Percentiles rank a stretch among this genome's conserved stretches.
These are phyloP conservation scores for Ips typographus DNA, from an alignment of 1,140 invertebrate genomes.

Conservation along the genomic window DNA sequence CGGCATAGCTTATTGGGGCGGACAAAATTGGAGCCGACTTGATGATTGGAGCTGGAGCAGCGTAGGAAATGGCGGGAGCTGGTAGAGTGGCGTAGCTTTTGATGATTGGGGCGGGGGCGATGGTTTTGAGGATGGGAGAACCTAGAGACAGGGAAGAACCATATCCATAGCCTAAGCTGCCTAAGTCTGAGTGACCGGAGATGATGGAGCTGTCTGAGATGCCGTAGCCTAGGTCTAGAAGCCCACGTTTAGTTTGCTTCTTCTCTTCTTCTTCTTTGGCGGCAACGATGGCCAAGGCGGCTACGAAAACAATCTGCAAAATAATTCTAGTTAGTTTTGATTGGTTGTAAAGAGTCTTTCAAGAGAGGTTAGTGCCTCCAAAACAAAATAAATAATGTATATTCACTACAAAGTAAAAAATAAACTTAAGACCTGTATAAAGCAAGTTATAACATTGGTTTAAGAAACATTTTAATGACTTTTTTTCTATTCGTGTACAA, in stretches of 20 bases:
- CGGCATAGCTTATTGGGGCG: slow-evolving; percentile 11
- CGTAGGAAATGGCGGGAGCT: slow-evolving; percentile 1
- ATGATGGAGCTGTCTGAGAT: neutral
- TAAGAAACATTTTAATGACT: too few species aligned
- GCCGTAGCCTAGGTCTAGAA: slow-evolving; percentile 18
- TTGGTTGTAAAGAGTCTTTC: neutral
- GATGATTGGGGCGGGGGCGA: slow-evolving; percentile 6
- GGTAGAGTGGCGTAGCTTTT: slow-evolving; percentile 5
- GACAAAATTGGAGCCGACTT: slow-evolving; percentile 7
- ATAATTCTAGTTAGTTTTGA: neutral
- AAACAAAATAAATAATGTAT: too few species aligned
- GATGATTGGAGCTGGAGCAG: slow-evolving; percentile 16
- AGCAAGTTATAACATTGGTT: too few species aligned
- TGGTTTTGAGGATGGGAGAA: neutral
- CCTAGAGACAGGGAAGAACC: neutral
- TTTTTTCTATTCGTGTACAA: too few species aligned
- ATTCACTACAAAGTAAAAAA: too few species aligned
- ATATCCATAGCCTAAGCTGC: neutral
- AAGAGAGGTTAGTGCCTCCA: too few species aligned
- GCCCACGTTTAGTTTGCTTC: slow-evolving; percentile 26
- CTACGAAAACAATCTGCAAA: slow-evolving; percentile 22
- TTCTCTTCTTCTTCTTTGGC: slow-evolving; percentile 14
- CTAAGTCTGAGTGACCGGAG: slow-evolving; percentile 3
- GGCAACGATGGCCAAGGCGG: slow-evolving; percentile 12
- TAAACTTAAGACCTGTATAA: too few species aligned